These are phyloP conservation scores for Nothura maculosa DNA, from an alignment of 2,797 vertebrate genomes.

Conservation along the genomic window DNA sequence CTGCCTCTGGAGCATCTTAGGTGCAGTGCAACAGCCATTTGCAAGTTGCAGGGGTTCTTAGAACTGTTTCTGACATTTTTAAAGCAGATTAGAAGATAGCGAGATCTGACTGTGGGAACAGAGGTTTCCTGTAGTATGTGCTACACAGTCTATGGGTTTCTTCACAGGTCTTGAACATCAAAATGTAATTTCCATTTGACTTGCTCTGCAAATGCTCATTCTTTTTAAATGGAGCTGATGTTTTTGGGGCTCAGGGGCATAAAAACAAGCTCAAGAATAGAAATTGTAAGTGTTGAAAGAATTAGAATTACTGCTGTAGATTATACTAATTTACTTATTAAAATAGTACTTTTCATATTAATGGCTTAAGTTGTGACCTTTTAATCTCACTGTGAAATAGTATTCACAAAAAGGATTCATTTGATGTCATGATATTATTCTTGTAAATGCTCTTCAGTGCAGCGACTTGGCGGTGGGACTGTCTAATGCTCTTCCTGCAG, in stretches of 20 bases:
- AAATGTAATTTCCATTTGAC: neutral
- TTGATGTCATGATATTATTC: neutral
- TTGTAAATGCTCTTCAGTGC: neutral
- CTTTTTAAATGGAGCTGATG: neutral
- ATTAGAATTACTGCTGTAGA: neutral
- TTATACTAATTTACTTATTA: neutral
- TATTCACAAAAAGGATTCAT: neutral
- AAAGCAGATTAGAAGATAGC: conserved; percentile 14
- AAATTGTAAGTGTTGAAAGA: neutral
- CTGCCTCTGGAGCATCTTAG: neutral
- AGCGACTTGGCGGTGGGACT: neutral
- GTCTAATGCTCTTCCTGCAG: neutral
- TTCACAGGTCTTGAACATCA: neutral
- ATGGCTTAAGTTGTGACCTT: neutral
- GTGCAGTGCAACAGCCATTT: neutral
- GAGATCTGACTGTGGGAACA: neutral
- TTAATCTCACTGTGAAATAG: neutral
- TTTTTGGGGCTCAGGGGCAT: neutral
- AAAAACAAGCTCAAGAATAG: neutral
- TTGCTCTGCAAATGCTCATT: neutral
- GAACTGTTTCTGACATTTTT: neutral
- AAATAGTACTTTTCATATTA: neutral
- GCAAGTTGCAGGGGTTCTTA: neutral
- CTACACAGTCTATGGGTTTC: neutral
- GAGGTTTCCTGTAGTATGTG: conserved; percentile 21